Percentiles rank a stretch among this genome's conserved stretches.
These are phyloP conservation scores for Ophonus ardosiacus DNA, from an alignment of 2,888 invertebrate genomes.

Conservation along the genomic window DNA sequence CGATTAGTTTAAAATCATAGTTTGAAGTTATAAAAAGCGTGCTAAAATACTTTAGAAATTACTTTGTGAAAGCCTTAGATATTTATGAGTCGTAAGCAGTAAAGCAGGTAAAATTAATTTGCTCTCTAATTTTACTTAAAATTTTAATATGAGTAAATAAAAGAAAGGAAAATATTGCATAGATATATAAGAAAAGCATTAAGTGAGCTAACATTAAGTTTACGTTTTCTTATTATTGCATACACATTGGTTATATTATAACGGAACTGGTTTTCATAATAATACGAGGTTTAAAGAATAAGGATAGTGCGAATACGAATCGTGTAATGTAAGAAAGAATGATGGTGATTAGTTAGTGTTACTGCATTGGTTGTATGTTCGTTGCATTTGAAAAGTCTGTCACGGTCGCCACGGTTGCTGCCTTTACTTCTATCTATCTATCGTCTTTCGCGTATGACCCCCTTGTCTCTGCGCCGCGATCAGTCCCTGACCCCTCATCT, in stretches of 20 bases:
- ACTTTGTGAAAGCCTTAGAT: conserved; percentile 53
- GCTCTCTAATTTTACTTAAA: conserved; percentile 1
- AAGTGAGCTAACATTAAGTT: conserved; percentile 44
- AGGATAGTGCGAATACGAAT: neutral
- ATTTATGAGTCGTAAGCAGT: neutral
- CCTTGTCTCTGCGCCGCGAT: neutral
- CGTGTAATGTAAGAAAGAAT: conserved; percentile 8
- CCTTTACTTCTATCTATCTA: neutral
- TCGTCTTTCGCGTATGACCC: neutral
- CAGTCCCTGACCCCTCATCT: conserved; percentile 35
- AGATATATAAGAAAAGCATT: neutral
- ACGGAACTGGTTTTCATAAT: conserved; percentile 47
- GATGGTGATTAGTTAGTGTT: neutral
- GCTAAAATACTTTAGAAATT: conserved; percentile 59
- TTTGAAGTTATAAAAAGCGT: conserved; percentile 57
- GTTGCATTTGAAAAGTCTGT: conserved; percentile 34
- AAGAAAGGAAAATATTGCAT: neutral
- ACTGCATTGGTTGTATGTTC: neutral
- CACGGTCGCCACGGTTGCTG: conserved; percentile 48
- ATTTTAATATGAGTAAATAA: neutral
- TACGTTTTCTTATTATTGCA: conserved; percentile 51
- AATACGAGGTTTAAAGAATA: conserved; percentile 48
- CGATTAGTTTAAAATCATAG: conserved; percentile 34
- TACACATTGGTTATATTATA: conserved; percentile 59
- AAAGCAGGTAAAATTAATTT: conserved; percentile 12